phyloP scores from a whole-genome alignment of 2,888 invertebrate genomes.

The Antheraea yamamai region DNA sequence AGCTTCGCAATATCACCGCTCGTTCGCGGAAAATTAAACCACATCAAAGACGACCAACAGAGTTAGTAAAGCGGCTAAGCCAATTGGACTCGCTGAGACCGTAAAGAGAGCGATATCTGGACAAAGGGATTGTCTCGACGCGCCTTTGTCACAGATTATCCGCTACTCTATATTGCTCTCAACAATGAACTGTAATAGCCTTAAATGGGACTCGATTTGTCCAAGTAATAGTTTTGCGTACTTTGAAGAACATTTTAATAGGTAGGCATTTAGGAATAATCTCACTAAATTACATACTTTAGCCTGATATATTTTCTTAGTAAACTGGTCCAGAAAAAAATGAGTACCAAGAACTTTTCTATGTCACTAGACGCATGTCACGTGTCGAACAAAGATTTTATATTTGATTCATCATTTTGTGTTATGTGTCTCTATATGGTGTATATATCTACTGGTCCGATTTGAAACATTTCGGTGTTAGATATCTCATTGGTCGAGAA shows the following conservation, averaged over 20 bases:
- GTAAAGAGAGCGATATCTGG: constrained; percentile 1
- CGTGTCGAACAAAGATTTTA: too few species aligned
- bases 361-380: too few species aligned
- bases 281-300: not conserved
- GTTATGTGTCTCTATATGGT: too few species aligned
- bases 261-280: not conserved
- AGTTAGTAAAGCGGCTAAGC: constrained; percentile 8
- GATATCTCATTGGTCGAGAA: too few species aligned
- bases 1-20: not conserved
- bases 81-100: constrained; percentile 6
- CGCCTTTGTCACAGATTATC: constrained; percentile 5
- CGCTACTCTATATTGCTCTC: not conserved
- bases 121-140: constrained; percentile 5
- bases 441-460: too few species aligned
- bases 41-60: not conserved
- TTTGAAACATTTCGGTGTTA: too few species aligned
- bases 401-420: too few species aligned
- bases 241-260: not conserved
- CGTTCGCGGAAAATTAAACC: constrained; percentile 6
- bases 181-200: not conserved
- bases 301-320: not conserved
- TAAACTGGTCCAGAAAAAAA: not conserved
- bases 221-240: not conserved
- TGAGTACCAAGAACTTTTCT: too few species aligned
- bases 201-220: not conserved